Base-by-base conservation (phyloP, 2,113 vertebrate species). In the Dicentrarchus labrax region DNA sequence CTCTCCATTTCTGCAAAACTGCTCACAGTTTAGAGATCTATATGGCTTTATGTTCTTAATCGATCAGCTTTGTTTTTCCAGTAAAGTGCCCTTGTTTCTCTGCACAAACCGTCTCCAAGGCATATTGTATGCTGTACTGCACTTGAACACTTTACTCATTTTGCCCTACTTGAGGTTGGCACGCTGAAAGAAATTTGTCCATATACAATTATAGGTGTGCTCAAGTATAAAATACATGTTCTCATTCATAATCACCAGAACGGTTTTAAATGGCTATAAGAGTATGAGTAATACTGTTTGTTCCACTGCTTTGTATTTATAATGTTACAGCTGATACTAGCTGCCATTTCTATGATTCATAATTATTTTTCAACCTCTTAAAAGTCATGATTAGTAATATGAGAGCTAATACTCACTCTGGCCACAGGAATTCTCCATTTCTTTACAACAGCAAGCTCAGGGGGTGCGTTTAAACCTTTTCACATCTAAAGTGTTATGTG, bases 41-140 rank as follows among this genome's bases (percentile, higher is more conserved):
- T 80, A 19, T 64, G 45, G 41, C 67, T 83, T 76, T 66, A 72
- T 67, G 15, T 78, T 65, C 71, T 43, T 51, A 72, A 86, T 89
- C 62, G 22, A 85, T 79, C 73, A 57, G 69, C 61, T 81, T 86
- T 70, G 80, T 82, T 86, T 89, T 76, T 38, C 39, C 45, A 82
- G 21, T 74, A 65, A 80, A 79, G 54, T 67, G 39, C 36, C 53
- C 68, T 78, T 70, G 22, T 57, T 78, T 39, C 19, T 77, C 45
- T 72, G 54, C 39, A 61, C 54, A 80, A 80, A 78, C 62, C 39
- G 66, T 47, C 60, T 76, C 56, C 36, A 59, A 69, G 61, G 24
- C 53, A 66, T 6, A 67, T 43, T 57, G 11, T 72, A 60, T 6
- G 43, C 36, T 72, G 19, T 62, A 19, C 53, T 71, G 73, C 73